phyloP scores from a whole-genome alignment of 2,113 vertebrate genomes.

The Chaetodon auriga region DNA sequence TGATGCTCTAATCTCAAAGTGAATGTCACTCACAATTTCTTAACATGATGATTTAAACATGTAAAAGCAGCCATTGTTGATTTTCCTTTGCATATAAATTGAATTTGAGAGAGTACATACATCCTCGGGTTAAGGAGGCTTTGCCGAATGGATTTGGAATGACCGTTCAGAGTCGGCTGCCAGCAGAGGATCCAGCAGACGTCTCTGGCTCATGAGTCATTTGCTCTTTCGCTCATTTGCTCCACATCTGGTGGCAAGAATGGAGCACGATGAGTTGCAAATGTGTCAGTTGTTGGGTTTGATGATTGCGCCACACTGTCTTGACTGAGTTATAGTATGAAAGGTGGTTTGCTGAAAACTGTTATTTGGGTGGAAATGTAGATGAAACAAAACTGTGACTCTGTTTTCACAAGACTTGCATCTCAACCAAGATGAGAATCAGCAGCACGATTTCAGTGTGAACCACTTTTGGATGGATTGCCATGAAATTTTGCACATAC shows the following conservation, averaged over 20 bases:
- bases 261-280: constrained; percentile 31
- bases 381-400: background rate
- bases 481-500: too few species aligned
- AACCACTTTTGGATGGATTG: background rate
- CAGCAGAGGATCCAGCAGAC: constrained; percentile 53
- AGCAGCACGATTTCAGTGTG: background rate
- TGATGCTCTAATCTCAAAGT: constrained; percentile 12
- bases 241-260: constrained; percentile 74
- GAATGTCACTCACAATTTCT: constrained; percentile 40
- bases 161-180: constrained; percentile 45
- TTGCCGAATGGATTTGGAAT: constrained; percentile 59
- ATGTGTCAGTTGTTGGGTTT: constrained; percentile 28
- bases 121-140: constrained; percentile 43
- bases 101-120: constrained; percentile 30
- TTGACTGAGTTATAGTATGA: constrained; percentile 47
- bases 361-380: constrained; percentile 20
- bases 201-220: constrained; percentile 62
- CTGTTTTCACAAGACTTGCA: background rate
- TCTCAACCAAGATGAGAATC: background rate
- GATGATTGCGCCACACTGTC: constrained; percentile 55
- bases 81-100: constrained; percentile 42
- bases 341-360: constrained; percentile 35
- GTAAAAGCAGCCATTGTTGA: constrained; percentile 27
- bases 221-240: constrained; percentile 60
- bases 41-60: constrained; percentile 23